Evolutionary conservation across 2,113 vertebrate species (phyloP).

Genomic region (Noturus placidus): DNA sequence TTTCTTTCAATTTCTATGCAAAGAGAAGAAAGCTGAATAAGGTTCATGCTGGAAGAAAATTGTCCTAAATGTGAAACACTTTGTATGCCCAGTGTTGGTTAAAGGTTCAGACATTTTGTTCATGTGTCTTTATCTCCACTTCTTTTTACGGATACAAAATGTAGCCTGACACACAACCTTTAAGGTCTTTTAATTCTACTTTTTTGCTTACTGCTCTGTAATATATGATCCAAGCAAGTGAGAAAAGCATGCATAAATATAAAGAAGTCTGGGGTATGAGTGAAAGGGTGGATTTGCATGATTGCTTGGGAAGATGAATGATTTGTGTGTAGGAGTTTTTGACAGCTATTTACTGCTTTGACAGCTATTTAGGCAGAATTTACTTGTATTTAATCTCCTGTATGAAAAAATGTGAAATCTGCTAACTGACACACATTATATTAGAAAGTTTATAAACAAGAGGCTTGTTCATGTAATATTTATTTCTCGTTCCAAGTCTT

Average conservation of each 20-base stretch:
- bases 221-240: slow-evolving; percentile 28
- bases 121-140: neutral
- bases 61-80: neutral
- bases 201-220: slow-evolving; percentile 26
- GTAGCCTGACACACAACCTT: neutral
- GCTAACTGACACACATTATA: neutral
- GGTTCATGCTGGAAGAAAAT: neutral
- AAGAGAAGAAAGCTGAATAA: neutral
- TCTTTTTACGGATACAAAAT: neutral
- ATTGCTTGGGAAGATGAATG: slow-evolving; percentile 73
- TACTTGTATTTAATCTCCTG: slow-evolving; percentile 41
- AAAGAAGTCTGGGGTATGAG: slow-evolving; percentile 61
- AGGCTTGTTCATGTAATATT: neutral
- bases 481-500: neutral
- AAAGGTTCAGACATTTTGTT: neutral
- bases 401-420: neutral
- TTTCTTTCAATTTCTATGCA: neutral
- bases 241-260: slow-evolving; percentile 66
- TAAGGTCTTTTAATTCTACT: slow-evolving; percentile 32
- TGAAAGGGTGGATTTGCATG: slow-evolving; percentile 70
- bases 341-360: too few relatives aligned
- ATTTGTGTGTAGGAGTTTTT: slow-evolving; percentile 67
- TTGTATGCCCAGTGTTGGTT: neutral
- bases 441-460: neutral
- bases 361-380: too few relatives aligned